A percentile compares a stretch with the other conserved stretches of the same genome.
Evolutionary conservation across 2,888 invertebrate species (phyloP).

Genomic region (Aelia acuminata): DNA sequence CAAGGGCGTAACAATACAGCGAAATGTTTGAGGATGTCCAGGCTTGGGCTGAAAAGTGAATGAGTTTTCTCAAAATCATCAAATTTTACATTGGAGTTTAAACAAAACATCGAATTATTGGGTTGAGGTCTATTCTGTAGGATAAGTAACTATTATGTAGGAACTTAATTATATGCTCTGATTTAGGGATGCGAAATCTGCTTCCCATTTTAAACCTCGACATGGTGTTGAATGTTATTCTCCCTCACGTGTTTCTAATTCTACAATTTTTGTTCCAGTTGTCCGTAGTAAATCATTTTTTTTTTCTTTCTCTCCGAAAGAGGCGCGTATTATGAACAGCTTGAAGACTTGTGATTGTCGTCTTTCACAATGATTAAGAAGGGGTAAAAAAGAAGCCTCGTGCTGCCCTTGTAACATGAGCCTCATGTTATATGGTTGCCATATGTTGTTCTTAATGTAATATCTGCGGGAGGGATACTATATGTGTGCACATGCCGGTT

Average conservation of each 20-base stretch:
- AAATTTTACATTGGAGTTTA: no score
- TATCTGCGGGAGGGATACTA: conserved; percentile 12
- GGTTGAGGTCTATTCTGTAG: no score
- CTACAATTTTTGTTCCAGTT: neutral
- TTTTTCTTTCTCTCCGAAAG: neutral
- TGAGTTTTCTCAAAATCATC: no score
- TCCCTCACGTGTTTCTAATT: neutral
- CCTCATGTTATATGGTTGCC: neutral
- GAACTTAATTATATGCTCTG: neutral
- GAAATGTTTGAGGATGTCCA: no score
- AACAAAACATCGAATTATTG: no score
- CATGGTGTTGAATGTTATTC: neutral
- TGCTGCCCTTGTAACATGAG: neutral
- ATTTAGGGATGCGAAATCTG: neutral
- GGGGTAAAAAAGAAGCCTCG: neutral
- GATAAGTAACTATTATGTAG: neutral
- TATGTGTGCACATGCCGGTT: neutral
- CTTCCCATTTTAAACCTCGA: neutral
- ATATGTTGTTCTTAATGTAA: conserved; percentile 32
- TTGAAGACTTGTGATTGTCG: conserved; percentile 7
- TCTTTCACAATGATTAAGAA: conserved; percentile 16
- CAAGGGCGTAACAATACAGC: no score
- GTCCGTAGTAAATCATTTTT: neutral
- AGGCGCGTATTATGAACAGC: neutral
- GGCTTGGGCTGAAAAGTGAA: no score